Evolutionary conservation across 2,113 vertebrate genomes (phyloP).

Genomic region (Cyprinodon variegatus): DNA sequence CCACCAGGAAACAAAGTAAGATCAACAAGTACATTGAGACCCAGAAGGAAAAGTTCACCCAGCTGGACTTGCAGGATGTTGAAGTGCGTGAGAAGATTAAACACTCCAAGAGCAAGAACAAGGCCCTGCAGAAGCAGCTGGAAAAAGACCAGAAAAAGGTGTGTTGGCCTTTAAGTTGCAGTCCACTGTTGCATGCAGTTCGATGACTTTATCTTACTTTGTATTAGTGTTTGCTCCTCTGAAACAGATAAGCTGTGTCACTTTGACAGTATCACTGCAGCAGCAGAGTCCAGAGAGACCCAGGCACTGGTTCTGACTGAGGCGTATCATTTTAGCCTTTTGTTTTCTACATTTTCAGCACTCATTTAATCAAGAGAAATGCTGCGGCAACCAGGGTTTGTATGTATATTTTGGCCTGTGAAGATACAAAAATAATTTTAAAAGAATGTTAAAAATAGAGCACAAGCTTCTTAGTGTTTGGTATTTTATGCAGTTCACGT

Average conservation of each 20-base stretch:
- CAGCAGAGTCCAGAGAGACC: background rate
- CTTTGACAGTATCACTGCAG: slow-evolving; percentile 12
- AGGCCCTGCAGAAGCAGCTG: slow-evolving; percentile 92
- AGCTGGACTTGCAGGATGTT: slow-evolving; percentile 94
- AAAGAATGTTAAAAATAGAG: slow-evolving; percentile 21
- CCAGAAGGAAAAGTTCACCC: slow-evolving; percentile 91
- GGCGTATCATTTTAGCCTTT: background rate
- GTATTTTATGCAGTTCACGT: background rate
- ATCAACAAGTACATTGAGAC: slow-evolving; percentile 87
- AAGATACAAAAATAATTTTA: slow-evolving; percentile 38
- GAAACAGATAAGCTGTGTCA: slow-evolving; percentile 14
- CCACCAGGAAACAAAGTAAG: slow-evolving; percentile 86
- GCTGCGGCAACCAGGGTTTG: slow-evolving; percentile 34
- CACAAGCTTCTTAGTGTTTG: background rate
- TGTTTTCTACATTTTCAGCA: slow-evolving; percentile 15
- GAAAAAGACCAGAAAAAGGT: slow-evolving; percentile 96
- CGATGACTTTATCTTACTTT: background rate
- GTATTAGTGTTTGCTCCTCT: slow-evolving; percentile 8
- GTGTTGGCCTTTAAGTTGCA: slow-evolving; percentile 39
- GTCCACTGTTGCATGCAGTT: slow-evolving; percentile 5
- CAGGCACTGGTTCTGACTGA: slow-evolving; percentile 4
- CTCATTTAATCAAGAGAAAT: slow-evolving; percentile 28
- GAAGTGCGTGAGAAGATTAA: slow-evolving; percentile 94
- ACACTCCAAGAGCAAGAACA: slow-evolving; percentile 88
- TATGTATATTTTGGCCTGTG: slow-evolving; percentile 61